phyloP scores from a whole-genome alignment of 2,113 vertebrate genomes.

The Pterophyllum scalare region DNA sequence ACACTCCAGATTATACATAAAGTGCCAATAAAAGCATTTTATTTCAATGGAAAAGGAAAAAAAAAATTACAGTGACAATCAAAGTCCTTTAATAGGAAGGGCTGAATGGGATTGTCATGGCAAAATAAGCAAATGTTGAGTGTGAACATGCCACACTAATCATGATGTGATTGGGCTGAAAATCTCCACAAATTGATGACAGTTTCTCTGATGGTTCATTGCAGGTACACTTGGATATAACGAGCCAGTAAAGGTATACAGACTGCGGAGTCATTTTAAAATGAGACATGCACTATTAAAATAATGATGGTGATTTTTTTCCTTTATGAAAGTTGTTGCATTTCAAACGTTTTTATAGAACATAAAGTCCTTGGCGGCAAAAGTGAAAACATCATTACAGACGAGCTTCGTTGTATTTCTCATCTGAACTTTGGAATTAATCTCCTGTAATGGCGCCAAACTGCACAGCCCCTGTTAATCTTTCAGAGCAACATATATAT shows the following conservation, averaged over 20 bases:
- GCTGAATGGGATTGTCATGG: slow-evolving; percentile 76
- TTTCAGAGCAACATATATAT: slow-evolving; percentile 26
- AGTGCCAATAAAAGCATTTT: slow-evolving; percentile 79
- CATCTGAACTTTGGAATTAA: slow-evolving; percentile 40
- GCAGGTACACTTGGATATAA: slow-evolving; percentile 7
- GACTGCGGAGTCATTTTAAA: slow-evolving; percentile 19
- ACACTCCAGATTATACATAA: slow-evolving; percentile 65
- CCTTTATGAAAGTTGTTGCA: slow-evolving; percentile 10
- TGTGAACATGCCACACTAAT: slow-evolving; percentile 25
- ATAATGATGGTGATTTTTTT: not conserved
- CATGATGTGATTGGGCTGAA: slow-evolving; percentile 12
- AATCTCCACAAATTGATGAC: slow-evolving; percentile 6
- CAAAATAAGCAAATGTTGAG: slow-evolving; percentile 51
- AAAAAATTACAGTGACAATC: slow-evolving; percentile 68
- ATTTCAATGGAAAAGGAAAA: slow-evolving; percentile 75
- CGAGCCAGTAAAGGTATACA: not conserved
- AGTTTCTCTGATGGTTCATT: not conserved
- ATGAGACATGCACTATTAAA: slow-evolving; percentile 47
- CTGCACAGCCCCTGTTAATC: slow-evolving; percentile 42
- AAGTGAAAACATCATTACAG: slow-evolving; percentile 29
- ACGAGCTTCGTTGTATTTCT: slow-evolving; percentile 9
- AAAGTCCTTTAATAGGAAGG: slow-evolving; percentile 47
- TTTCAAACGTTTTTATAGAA: slow-evolving; percentile 21
- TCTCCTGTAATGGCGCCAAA: slow-evolving; percentile 46
- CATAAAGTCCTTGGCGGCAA: slow-evolving; percentile 62